Evolutionary conservation across 2,113 vertebrate genomes (phyloP).

Genomic region (Aegotheles bennettii): DNA sequence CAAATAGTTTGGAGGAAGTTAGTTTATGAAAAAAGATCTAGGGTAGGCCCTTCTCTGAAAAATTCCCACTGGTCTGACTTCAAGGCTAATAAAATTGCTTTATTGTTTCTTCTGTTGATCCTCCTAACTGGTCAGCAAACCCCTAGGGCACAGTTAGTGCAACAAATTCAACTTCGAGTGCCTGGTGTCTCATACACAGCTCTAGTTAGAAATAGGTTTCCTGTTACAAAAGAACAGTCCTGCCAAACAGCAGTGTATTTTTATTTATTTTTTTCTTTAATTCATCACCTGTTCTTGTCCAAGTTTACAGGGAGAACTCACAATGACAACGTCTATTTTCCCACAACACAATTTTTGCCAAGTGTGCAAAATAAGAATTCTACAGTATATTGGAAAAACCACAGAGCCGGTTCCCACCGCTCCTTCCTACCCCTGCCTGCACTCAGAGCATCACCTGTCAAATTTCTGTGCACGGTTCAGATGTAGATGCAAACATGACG

Average conservation of each 20-base stretch:
- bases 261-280: background rate
- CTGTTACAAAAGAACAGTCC: background rate
- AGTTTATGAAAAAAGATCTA: slow-evolving; percentile 11
- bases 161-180: background rate
- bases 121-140: slow-evolving; percentile 39
- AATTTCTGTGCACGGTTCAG: background rate
- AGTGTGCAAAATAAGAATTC: background rate
- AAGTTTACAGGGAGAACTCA: background rate
- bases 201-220: background rate
- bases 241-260: background rate
- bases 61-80: slow-evolving; percentile 53
- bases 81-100: slow-evolving; percentile 65
- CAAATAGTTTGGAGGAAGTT: slow-evolving; percentile 14
- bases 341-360: background rate
- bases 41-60: slow-evolving; percentile 9
- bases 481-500: background rate
- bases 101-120: slow-evolving; percentile 63
- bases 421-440: background rate
- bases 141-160: slow-evolving; percentile 30
- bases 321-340: background rate
- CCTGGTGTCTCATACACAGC: background rate
- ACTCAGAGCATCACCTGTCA: background rate
- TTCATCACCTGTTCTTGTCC: background rate
- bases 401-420: background rate
- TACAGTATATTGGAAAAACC: background rate